Percentiles rank a stretch among this genome's conserved stretches.
phyloP scores from a whole-genome alignment of 1,140 invertebrate species.

The Procambarus virginalis region DNA sequence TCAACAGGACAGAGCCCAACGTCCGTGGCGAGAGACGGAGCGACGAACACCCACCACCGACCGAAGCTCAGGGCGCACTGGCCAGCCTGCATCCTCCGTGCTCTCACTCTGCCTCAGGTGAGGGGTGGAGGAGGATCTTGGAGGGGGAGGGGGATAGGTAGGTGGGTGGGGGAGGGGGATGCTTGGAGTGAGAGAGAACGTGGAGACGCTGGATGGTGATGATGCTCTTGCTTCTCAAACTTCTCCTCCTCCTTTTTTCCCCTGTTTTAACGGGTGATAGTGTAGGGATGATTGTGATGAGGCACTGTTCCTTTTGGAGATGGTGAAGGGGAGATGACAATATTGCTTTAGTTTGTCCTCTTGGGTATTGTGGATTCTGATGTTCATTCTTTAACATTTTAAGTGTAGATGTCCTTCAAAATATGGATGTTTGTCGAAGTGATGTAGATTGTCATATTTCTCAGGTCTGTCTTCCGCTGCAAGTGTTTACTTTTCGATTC shows the following conservation, averaged over 20 bases:
- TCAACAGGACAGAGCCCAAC: neutral
- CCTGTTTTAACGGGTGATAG: neutral
- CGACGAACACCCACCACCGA: constrained; percentile 30
- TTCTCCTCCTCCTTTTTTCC: neutral
- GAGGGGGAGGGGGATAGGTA: neutral
- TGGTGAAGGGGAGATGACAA: neutral
- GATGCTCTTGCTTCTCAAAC: neutral
- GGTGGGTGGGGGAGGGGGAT: neutral
- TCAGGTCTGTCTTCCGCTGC: too few species aligned
- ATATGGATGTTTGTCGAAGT: too few species aligned
- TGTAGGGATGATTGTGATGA: neutral
- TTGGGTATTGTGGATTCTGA: neutral
- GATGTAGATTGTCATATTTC: too few species aligned
- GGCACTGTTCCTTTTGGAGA: neutral
- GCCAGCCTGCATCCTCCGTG: constrained; percentile 5
- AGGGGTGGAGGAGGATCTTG: neutral
- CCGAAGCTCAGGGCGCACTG: constrained; percentile 53
- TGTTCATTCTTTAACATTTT: too few species aligned
- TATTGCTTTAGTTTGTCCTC: neutral
- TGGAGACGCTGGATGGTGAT: constrained; percentile 10
- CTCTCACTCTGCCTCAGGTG: constrained; percentile 23
- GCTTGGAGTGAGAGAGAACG: constrained; percentile 24
- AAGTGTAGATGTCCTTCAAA: too few species aligned
- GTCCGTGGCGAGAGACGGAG: neutral
- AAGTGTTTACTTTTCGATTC: too few species aligned